These are phyloP conservation scores for Cantharis nigra DNA, from an alignment of 2,888 invertebrate species.

Conservation along the genomic window DNA sequence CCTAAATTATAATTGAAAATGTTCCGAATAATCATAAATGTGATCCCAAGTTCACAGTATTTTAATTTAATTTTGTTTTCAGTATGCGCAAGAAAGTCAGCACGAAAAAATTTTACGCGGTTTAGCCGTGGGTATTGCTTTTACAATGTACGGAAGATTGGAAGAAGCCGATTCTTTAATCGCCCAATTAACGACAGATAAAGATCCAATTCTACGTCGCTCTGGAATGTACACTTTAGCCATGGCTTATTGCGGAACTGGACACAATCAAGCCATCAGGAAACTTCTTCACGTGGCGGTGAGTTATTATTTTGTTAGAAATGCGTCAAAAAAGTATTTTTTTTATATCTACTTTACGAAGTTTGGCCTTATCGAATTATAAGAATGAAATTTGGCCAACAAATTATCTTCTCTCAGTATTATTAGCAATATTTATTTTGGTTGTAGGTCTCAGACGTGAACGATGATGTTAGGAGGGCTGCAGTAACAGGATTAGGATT, in stretches of 20 bases:
- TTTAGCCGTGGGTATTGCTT: constrained; percentile 92
- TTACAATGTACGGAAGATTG: constrained; percentile 95
- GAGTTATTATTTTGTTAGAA: constrained; percentile 47
- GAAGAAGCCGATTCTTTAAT: constrained; percentile 96
- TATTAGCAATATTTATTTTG: constrained; percentile 2
- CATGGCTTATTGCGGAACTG: constrained; percentile 98
- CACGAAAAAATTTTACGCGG: constrained; percentile 99
- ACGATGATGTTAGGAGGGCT: constrained; percentile 97
- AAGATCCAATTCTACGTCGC: constrained; percentile 91
- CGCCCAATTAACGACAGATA: constrained; percentile 86
- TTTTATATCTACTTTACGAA: neutral
- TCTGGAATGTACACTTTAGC: constrained; percentile 98
- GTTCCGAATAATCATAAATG: neutral
- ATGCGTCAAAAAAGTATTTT: neutral
- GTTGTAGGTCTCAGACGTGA: constrained; percentile 85
- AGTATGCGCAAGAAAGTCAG: constrained; percentile 93
- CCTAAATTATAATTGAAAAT: neutral
- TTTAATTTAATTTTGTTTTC: constrained; percentile 33
- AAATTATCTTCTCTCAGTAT: neutral
- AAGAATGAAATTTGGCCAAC: neutral
- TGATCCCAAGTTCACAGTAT: neutral
- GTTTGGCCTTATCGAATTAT: neutral
- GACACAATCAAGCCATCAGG: constrained; percentile 95
- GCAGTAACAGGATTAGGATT: constrained; percentile 99
- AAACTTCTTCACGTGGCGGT: constrained; percentile 95